Evolutionary conservation across 2,888 invertebrate species (phyloP), one percentile per base, ranked within the genome.

Genomic region (Andricus quercusramuli): DNA sequence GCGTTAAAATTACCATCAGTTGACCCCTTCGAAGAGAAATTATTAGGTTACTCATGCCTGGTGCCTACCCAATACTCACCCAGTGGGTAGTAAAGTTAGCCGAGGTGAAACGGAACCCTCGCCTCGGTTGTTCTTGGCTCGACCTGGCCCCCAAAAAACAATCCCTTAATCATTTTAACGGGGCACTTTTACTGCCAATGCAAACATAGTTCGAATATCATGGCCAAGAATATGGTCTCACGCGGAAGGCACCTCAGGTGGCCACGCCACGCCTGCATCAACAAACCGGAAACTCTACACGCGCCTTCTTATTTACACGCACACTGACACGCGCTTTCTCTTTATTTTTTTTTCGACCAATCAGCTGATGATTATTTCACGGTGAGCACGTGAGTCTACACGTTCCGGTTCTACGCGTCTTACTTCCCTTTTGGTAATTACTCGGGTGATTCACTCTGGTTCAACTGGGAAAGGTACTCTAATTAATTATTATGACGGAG

Each of bases 241-340:
- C 56, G 59, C 3, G 76, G 20, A 51, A 56, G 76, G 29, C 37
- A 32, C 76, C 17, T 76, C 37, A 56, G 80, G 80, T 83, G 85
- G 89, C 86, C 79, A 86, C 82, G 89, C 87, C 79, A 86, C 82
- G 88, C 82, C 88, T 84, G 80, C 81, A 85, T 86, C 89, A 89
- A 85, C 85, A 85, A 82, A 84, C 82, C 78, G 83, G 77, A 78
- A 80, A 83, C 83, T 80, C 85, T 81, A 78, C 81, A 77, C 79
- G 82, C 79, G 79, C 59, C 82, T 79, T 80, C 20, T 77, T 78
- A 47, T 17, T 47, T 47, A 47, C 47, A 17, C 47, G 15, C 47
- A 47, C 17, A 17, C 15, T 4, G 4, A 32, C 37, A 76, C 76
- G 32, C 37, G 22, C 59, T 76, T 59, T 59, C 56, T 17, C n/a